These are phyloP conservation scores for Leptinotarsa haldemani DNA, from an alignment of 2,888 invertebrate genomes.

Conservation along the genomic window DNA sequence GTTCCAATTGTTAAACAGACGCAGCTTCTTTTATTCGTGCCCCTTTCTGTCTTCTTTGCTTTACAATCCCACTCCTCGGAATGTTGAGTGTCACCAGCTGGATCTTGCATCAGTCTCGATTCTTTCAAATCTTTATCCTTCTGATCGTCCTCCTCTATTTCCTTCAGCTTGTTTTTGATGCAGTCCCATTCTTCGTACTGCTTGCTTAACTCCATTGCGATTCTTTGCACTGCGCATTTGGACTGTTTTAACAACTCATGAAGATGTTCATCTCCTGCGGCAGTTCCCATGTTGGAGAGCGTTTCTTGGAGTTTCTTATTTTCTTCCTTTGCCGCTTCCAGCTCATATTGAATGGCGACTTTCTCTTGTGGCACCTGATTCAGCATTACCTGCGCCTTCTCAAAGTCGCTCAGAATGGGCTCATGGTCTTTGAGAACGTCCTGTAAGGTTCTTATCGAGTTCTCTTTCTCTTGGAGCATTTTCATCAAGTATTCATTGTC, in stretches of 20 bases:
- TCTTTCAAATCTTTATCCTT: background rate
- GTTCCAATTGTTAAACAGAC: slow-evolving; percentile 10
- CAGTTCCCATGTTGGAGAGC: slow-evolving; percentile 31
- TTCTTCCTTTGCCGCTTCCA: slow-evolving; percentile 45
- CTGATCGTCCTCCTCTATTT: slow-evolving; percentile 14
- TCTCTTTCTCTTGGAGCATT: slow-evolving; percentile 46
- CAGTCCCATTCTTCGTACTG: slow-evolving; percentile 55
- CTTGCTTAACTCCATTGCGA: slow-evolving; percentile 57
- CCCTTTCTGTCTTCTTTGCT: background rate
- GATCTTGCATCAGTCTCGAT: background rate
- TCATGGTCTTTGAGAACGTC: slow-evolving; percentile 49
- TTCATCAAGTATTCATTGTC: slow-evolving; percentile 36
- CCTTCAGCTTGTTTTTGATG: slow-evolving; percentile 38
- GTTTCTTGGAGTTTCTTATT: slow-evolving; percentile 44
- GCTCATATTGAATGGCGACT: slow-evolving; percentile 39
- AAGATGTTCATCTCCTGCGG: slow-evolving; percentile 53
- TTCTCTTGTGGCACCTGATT: slow-evolving; percentile 24
- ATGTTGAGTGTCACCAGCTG: background rate
- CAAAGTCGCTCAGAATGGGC: slow-evolving; percentile 33
- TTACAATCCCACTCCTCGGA: slow-evolving; percentile 1
- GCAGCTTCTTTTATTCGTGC: background rate
- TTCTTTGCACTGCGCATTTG: slow-evolving; percentile 57
- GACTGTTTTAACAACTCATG: slow-evolving; percentile 59
- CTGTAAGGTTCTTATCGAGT: slow-evolving; percentile 43
- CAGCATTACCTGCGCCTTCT: slow-evolving; percentile 21